These are phyloP conservation scores for Noctilio leporinus DNA, from an alignment of 2,113 vertebrate genomes.

Conservation along the genomic window DNA sequence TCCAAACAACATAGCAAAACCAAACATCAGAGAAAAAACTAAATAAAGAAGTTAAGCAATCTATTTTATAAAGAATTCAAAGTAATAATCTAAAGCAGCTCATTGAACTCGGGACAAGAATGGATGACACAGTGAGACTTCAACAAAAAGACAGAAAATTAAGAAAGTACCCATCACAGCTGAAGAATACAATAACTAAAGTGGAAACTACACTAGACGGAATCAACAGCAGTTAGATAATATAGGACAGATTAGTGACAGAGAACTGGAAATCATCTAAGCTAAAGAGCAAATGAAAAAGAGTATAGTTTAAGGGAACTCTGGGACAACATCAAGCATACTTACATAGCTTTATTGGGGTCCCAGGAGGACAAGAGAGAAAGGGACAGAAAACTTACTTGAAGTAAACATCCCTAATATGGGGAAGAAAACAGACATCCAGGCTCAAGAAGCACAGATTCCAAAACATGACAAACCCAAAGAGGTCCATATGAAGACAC, in stretches of 20 bases:
- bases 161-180: not conserved
- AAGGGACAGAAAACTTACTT: not conserved
- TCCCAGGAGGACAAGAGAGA: not conserved
- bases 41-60: not conserved
- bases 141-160: not conserved
- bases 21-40: not conserved
- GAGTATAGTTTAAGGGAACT: not conserved
- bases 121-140: not conserved
- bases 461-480: not conserved
- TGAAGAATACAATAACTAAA: not conserved
- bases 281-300: not conserved
- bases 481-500: not conserved
- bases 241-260: not conserved
- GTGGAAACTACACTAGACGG: not conserved
- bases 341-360: not conserved
- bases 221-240: not conserved
- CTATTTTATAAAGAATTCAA: not conserved
- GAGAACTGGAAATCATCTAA: not conserved
- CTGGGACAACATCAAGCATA: not conserved
- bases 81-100: not conserved
- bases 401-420: not conserved
- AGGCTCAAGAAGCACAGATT: not conserved
- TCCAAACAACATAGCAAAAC: not conserved
- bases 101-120: not conserved
- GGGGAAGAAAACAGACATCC: not conserved